Conservation (phyloP, 2,888 invertebrate species). For the Drosophila rellima region DNA sequence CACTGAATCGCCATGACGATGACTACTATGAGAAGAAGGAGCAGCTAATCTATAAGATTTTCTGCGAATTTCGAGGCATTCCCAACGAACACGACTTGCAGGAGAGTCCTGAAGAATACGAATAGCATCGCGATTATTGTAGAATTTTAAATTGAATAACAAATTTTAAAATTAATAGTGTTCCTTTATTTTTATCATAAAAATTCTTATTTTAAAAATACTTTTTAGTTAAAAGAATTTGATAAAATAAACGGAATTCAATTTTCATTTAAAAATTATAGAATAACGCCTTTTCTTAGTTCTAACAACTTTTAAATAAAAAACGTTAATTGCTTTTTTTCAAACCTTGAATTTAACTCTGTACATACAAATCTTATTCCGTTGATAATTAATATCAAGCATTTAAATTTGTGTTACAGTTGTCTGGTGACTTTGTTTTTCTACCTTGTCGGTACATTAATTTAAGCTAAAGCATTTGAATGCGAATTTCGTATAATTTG, state of each 20-base stretch:
- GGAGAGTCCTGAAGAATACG: background rate
- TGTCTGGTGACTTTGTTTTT: background rate
- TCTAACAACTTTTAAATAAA: background rate
- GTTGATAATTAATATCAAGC: constrained; percentile 24
- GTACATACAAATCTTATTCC: background rate
- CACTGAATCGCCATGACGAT: constrained; percentile 35
- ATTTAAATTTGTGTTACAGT: constrained; percentile 12
- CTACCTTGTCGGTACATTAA: constrained; percentile 61
- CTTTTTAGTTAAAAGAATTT: too few relatives aligned
- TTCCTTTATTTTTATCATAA: background rate
- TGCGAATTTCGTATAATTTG: constrained; percentile 63
- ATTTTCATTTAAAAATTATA: background rate
- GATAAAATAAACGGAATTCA: background rate
- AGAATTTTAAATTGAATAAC: constrained; percentile 23
- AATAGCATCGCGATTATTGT: background rate
- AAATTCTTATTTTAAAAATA: too few relatives aligned
- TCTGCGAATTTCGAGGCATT: constrained; percentile 53
- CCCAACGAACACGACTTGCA: constrained; percentile 16
- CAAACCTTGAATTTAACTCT: constrained; percentile 21
- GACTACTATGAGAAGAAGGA: constrained; percentile 65
- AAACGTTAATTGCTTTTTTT: background rate
- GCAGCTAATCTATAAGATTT: constrained; percentile 60
- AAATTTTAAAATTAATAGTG: background rate
- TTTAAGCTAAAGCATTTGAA: constrained; percentile 71
- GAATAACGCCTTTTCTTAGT: background rate